Percentiles rank a stretch among this genome's conserved stretches.
Evolutionary conservation across 30 jellyfish, hydroid and myxozoan species (phyloP).

Genomic region (Pseudorhiza aurosa): DNA sequence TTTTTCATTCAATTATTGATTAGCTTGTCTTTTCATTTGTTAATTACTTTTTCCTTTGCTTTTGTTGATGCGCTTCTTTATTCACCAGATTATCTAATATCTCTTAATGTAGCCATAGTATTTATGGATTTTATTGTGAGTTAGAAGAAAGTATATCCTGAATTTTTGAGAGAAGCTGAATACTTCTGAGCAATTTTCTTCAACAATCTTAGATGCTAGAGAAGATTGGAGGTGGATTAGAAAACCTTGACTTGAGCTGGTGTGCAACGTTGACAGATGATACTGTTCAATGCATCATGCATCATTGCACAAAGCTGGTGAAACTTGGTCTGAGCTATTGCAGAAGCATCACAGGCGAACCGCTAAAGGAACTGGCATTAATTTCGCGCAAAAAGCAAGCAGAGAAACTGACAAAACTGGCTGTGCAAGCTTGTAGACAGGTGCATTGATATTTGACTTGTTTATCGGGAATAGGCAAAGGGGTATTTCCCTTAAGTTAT

Average conservation of each 20-base stretch:
- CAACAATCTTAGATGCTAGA: slow-evolving; percentile 45
- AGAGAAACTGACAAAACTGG: slow-evolving; percentile 24
- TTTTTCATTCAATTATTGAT: too few species aligned
- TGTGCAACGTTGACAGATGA: slow-evolving; percentile 53
- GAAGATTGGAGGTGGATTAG: slow-evolving; percentile 40
- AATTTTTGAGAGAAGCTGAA: too few species aligned
- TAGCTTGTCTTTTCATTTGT: too few species aligned
- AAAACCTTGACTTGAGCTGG: slow-evolving; percentile 65
- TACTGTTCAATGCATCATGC: slow-evolving; percentile 15
- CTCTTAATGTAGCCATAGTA: too few species aligned
- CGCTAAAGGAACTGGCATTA: slow-evolving; percentile 1
- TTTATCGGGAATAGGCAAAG: background rate
- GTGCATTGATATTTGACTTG: slow-evolving; percentile 18
- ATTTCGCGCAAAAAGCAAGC: slow-evolving; percentile 46
- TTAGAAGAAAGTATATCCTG: too few species aligned
- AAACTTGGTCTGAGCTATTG: slow-evolving; percentile 43
- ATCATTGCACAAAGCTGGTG: slow-evolving; percentile 34
- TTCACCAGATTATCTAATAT: too few species aligned
- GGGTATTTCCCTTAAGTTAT: background rate
- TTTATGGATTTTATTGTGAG: too few species aligned
- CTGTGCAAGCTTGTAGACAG: slow-evolving; percentile 57
- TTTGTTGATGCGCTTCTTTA: too few species aligned
- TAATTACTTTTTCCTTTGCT: too few species aligned
- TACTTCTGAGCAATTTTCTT: background rate
- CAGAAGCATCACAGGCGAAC: slow-evolving; percentile 52